phyloP scores from a whole-genome alignment of 2,797 vertebrate species.

The Epinephelus coioides region DNA sequence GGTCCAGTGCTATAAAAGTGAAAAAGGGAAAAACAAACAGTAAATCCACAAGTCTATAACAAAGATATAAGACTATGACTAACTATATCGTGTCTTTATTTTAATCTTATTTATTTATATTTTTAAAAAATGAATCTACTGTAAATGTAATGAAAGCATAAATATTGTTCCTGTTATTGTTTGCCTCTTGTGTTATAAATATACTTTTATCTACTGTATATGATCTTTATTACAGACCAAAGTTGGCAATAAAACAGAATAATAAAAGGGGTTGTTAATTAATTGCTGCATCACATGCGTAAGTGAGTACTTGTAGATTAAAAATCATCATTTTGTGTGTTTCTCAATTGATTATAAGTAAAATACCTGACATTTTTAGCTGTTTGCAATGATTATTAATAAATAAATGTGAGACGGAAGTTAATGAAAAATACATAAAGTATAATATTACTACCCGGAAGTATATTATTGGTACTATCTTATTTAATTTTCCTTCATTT shows the following conservation, averaged over 20 bases:
- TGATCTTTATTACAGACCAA: neutral
- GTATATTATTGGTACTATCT: neutral
- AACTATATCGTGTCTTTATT: neutral
- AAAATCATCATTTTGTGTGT: neutral
- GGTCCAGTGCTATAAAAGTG: neutral
- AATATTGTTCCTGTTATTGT: neutral
- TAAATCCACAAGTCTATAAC: neutral
- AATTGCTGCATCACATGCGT: neutral
- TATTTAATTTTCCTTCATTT: neutral
- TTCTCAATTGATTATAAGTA: neutral
- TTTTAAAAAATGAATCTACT: too few species aligned
- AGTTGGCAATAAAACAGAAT: neutral
- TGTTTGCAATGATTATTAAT: too few species aligned
- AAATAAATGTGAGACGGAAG: neutral
- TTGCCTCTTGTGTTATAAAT: too few species aligned
- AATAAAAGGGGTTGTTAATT: neutral
- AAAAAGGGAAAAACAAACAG: neutral
- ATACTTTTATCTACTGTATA: too few species aligned
- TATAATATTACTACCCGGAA: too few species aligned
- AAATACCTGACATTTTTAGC: neutral
- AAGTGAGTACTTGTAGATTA: neutral
- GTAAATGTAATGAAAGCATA: neutral
- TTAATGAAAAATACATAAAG: neutral
- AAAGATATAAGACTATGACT: neutral
- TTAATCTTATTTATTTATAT: too few species aligned